phyloP scores from a whole-genome alignment of 64 coral and sea anemone species.

The Platygyra sinensis region DNA sequence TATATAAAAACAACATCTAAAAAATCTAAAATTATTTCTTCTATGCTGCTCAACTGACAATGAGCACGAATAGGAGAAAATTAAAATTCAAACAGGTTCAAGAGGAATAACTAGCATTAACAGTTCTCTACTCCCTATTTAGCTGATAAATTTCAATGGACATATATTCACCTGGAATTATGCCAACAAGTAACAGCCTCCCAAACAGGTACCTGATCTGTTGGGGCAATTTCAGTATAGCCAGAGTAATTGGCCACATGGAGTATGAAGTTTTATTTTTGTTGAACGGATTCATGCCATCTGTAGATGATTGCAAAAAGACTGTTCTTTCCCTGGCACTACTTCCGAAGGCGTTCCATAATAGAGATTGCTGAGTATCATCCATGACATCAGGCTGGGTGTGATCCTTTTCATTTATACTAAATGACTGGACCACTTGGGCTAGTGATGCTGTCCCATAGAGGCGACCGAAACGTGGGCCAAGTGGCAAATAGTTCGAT shows the following conservation, averaged over 20 bases:
- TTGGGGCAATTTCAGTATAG: conserved; percentile 35
- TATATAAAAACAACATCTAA: not conserved
- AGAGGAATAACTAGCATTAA: not conserved
- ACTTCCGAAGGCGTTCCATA: conserved; percentile 22
- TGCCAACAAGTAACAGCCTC: conserved; percentile 53
- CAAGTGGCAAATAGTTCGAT: conserved; percentile 29
- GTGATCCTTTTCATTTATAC: not conserved
- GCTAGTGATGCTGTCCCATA: conserved; percentile 51
- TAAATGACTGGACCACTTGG: conserved; percentile 2
- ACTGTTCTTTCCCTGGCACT: conserved; percentile 6
- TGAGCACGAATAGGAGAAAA: not conserved
- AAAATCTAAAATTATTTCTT: conserved; percentile 18
- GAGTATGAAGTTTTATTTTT: conserved; percentile 41
- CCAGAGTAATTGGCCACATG: conserved; percentile 54
- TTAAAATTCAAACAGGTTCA: conserved; percentile 24
- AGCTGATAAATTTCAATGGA: conserved; percentile 10
- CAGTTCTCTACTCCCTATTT: not conserved
- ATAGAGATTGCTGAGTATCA: conserved; percentile 25
- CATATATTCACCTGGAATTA: conserved; percentile 42
- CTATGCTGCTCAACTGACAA: not conserved
- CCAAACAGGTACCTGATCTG: conserved; percentile 42
- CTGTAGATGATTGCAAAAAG: conserved; percentile 20
- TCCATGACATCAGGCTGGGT: conserved; percentile 28
- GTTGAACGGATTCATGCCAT: no score
- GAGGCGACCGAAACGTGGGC: conserved; percentile 22